Percentiles rank a stretch among this genome's conserved stretches.
phyloP scores from a whole-genome alignment of 2,888 invertebrate species.

The Lysandra bellargus region DNA sequence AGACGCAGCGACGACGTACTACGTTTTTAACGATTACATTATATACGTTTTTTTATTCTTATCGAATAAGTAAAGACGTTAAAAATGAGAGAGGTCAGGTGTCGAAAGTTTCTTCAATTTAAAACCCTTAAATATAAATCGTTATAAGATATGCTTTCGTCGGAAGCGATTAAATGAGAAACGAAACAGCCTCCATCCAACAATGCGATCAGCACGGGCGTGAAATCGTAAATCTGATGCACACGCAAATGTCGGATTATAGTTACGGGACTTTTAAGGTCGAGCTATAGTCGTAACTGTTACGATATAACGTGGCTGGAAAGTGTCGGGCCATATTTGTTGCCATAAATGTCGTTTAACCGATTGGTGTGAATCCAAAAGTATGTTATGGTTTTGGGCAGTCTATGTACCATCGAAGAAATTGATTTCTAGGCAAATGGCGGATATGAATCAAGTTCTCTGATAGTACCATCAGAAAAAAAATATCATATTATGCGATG shows the following conservation, averaged over 20 bases:
- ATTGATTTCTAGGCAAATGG: too few relatives aligned
- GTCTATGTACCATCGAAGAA: not conserved
- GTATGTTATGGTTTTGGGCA: not conserved
- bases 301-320: not conserved
- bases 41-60: too few relatives aligned
- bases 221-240: slow-evolving; percentile 35
- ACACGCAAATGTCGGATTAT: slow-evolving; percentile 52
- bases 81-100: too few relatives aligned
- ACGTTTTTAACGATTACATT: too few relatives aligned
- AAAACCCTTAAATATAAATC: not conserved
- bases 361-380: not conserved
- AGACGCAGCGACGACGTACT: too few relatives aligned
- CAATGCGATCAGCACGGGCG: slow-evolving; percentile 5
- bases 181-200: not conserved
- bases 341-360: not conserved
- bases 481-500: too few relatives aligned
- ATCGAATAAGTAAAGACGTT: too few relatives aligned
- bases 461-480: too few relatives aligned
- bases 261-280: slow-evolving; percentile 53
- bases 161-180: not conserved
- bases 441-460: too few relatives aligned
- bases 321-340: not conserved
- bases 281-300: not conserved
- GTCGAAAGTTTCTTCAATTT: too few relatives aligned
- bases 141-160: not conserved